Conservation (phyloP, 2,888 invertebrate genomes). For the Pristionchus mayeri region DNA sequence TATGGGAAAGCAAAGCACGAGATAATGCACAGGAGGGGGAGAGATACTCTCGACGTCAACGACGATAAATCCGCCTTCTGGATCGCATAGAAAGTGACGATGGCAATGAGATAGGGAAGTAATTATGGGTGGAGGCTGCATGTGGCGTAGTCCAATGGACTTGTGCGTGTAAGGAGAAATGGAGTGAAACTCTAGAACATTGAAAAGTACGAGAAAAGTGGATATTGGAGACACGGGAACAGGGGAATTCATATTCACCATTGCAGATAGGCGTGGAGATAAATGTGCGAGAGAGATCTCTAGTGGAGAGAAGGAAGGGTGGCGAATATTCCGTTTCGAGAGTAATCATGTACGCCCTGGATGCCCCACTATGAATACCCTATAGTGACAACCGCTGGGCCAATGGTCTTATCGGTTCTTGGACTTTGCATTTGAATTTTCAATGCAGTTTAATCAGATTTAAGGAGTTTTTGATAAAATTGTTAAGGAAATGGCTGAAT, state of each 20-base stretch:
- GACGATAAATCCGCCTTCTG: background rate
- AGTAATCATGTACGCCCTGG: background rate
- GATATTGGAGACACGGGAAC: background rate
- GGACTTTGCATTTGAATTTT: background rate
- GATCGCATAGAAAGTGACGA: slow-evolving; percentile 11
- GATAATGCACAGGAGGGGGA: background rate
- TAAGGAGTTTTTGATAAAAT: background rate
- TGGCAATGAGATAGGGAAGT: background rate
- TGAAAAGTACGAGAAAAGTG: background rate
- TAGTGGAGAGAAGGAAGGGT: background rate
- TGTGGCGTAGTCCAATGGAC: background rate
- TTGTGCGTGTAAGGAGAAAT: background rate
- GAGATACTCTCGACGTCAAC: background rate
- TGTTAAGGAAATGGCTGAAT: slow-evolving; percentile 41
- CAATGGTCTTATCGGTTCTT: background rate
- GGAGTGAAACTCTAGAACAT: background rate
- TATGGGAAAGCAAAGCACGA: slow-evolving; percentile 36
- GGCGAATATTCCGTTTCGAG: slow-evolving; percentile 3
- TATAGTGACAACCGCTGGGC: background rate
- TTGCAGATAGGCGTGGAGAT: background rate
- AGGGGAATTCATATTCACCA: background rate
- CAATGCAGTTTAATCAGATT: background rate
- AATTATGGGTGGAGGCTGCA: background rate
- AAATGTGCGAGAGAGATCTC: background rate
- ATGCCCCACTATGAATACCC: background rate